Evolutionary conservation across 1,140 invertebrate species (phyloP).

Genomic region (Meloidogyne floridensis): DNA sequence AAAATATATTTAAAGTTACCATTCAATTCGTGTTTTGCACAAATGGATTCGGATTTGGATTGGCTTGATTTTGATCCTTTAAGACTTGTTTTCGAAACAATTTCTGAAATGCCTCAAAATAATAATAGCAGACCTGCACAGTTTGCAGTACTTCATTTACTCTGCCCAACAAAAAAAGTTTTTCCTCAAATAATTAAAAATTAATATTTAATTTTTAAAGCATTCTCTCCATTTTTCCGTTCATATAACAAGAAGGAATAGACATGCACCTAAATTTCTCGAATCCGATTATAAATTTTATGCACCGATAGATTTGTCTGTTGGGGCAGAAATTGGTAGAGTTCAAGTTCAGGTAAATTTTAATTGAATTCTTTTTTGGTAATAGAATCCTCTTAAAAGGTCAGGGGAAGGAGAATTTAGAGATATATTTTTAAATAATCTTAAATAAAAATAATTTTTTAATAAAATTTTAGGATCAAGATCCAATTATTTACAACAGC

Average conservation of each 20-base stretch:
- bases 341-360: slow-evolving; percentile 31
- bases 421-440: no score
- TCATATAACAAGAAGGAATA: slow-evolving; percentile 52
- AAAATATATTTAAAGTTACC: background rate
- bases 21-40: slow-evolving; percentile 57
- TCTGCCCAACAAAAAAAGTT: slow-evolving; percentile 53
- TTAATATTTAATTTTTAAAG: slow-evolving; percentile 39
- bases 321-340: slow-evolving; percentile 48
- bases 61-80: slow-evolving; percentile 53
- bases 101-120: slow-evolving; percentile 41
- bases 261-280: slow-evolving; percentile 50
- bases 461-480: slow-evolving; percentile 33
- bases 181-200: background rate
- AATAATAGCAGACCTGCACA: slow-evolving; percentile 31
- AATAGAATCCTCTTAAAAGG: no score
- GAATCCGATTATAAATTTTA: slow-evolving; percentile 49
- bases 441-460: background rate
- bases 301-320: slow-evolving; percentile 36
- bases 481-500: slow-evolving; percentile 57
- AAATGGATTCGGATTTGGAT: slow-evolving; percentile 48
- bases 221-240: slow-evolving; percentile 51
- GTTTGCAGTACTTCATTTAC: slow-evolving; percentile 49
- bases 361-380: background rate
- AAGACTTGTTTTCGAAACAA: slow-evolving; percentile 53
- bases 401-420: no score